A percentile compares a stretch with the other conserved stretches of the same genome.
Evolutionary conservation across 2,888 invertebrate genomes (phyloP).

Genomic region (Physocephala rufipes): DNA sequence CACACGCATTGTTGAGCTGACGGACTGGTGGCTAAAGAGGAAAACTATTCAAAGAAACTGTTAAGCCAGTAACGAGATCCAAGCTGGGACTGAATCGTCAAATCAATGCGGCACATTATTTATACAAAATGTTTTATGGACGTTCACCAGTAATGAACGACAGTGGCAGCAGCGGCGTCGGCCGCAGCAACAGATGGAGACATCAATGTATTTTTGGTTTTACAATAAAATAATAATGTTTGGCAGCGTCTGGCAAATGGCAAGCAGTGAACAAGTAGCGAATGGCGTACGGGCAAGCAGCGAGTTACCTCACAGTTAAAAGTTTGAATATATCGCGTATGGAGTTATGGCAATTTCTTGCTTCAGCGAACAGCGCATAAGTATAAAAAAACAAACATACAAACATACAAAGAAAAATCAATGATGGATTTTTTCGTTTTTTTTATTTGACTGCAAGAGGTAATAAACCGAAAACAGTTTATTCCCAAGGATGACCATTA

Average conservation of each 20-base stretch:
- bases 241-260: too few species aligned
- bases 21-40: conserved; percentile 59
- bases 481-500: neutral
- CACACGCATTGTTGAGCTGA: conserved; percentile 67
- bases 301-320: conserved; percentile 37
- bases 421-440: too few species aligned
- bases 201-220: neutral
- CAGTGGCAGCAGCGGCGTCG: neutral
- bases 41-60: conserved; percentile 59
- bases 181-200: conserved; percentile 20
- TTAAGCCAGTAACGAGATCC: conserved; percentile 65
- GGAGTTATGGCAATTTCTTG: conserved; percentile 54
- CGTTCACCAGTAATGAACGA: conserved; percentile 50
- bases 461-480: neutral
- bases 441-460: too few species aligned
- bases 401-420: neutral
- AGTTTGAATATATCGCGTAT: conserved; percentile 37
- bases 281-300: conserved; percentile 20
- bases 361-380: conserved; percentile 46
- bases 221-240: too few species aligned
- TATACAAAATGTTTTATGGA: conserved; percentile 62
- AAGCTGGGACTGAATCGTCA: conserved; percentile 65
- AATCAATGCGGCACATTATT: conserved; percentile 59
- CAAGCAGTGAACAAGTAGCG: too few species aligned
- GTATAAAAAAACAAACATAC: neutral